Percentiles rank a stretch among this genome's conserved stretches.
Evolutionary conservation across 2,888 invertebrate species (phyloP).

Genomic region (Candidula unifasciata): DNA sequence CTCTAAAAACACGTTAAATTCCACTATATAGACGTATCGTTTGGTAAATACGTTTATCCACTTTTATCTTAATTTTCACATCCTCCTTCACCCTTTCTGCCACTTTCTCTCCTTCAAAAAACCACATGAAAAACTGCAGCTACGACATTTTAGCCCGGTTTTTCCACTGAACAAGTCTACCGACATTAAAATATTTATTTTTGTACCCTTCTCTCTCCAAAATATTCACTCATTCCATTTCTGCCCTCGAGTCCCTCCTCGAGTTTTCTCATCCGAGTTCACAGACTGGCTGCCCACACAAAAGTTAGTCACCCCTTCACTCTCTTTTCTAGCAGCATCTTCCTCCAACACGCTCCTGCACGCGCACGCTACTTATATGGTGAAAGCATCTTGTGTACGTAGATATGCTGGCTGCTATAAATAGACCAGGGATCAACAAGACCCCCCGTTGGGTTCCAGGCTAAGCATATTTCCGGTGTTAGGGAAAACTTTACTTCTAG

Average conservation of each 20-base stretch:
- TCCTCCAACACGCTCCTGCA: slow-evolving; percentile 48
- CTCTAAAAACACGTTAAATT: no score
- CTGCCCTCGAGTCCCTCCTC: not conserved
- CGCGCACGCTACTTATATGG: slow-evolving; percentile 51
- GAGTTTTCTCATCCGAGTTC: not conserved
- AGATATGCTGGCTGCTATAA: not conserved
- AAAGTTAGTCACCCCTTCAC: not conserved
- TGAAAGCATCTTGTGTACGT: slow-evolving; percentile 9
- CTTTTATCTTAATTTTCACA: no score
- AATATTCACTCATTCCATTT: not conserved
- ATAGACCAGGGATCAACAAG: slow-evolving; percentile 1
- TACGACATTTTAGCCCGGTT: not conserved
- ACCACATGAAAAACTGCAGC: not conserved
- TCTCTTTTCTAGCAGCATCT: slow-evolving; percentile 46
- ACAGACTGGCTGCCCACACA: not conserved
- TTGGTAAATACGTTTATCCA: no score
- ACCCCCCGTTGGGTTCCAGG: not conserved
- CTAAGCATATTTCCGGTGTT: not conserved
- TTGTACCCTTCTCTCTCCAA: not conserved
- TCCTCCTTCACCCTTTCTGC: no score
- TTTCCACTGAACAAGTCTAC: no score
- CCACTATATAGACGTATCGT: no score
- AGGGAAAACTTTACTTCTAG: not conserved
- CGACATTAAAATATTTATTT: no score
- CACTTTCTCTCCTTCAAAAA: no score